Percentiles rank a stretch among this genome's conserved stretches.
These are phyloP conservation scores for Drosophila subquinaria DNA, from an alignment of 2,888 invertebrate species.

Conservation along the genomic window DNA sequence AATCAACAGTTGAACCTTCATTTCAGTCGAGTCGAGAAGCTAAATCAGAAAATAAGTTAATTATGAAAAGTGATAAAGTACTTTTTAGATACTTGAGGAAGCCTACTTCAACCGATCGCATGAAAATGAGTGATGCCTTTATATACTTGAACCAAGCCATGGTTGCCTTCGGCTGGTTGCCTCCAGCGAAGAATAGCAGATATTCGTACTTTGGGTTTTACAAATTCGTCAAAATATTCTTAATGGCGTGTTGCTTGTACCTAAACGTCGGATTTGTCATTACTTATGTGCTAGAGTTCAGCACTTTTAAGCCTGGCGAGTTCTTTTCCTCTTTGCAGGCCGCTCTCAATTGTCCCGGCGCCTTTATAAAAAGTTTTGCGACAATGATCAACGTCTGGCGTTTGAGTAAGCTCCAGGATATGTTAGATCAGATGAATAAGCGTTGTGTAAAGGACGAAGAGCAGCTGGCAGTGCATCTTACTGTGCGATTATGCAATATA, in stretches of 20 bases:
- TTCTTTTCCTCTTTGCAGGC: conserved; percentile 56
- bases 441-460: conserved; percentile 28
- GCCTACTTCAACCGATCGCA: conserved; percentile 24
- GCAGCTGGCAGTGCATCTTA: conserved; percentile 30
- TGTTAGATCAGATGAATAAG: conserved; percentile 34
- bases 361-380: conserved; percentile 26
- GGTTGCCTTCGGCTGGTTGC: conserved; percentile 39
- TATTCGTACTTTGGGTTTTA: conserved; percentile 3
- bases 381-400: conserved; percentile 30
- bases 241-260: conserved; percentile 23
- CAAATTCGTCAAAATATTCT: conserved; percentile 13
- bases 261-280: conserved; percentile 37
- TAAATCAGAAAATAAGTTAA: background rate
- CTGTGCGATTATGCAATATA: conserved; percentile 38
- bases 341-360: conserved; percentile 40
- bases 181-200: background rate
- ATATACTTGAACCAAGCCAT: conserved; percentile 37
- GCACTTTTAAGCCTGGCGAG: conserved; percentile 49
- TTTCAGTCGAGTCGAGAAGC: background rate
- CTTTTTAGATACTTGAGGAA: conserved; percentile 38
- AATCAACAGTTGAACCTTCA: conserved; percentile 13
- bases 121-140: conserved; percentile 40
- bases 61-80: conserved; percentile 9
- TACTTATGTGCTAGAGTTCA: conserved; percentile 36
- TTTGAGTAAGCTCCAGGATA: conserved; percentile 14